Evolutionary conservation across 2,888 invertebrate genomes (phyloP), one percentile per base, ranked within the genome.

Genomic region (Sphaeridia pumilis): DNA sequence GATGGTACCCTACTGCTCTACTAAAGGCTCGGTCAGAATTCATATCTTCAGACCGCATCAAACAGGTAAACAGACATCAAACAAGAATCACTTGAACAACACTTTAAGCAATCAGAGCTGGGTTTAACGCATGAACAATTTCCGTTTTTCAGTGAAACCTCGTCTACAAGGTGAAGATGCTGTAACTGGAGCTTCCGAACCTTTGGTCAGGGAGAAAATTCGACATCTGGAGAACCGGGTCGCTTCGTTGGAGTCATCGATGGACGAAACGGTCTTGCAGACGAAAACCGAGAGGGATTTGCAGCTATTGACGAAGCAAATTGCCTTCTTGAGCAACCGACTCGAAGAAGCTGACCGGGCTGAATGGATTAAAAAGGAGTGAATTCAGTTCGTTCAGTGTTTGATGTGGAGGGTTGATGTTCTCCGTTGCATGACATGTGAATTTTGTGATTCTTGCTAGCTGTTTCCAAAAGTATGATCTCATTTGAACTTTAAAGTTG

Each of bases 41-140:
- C 52, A 56, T 44, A 54, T 64, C 1, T 58, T 44, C 49, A 55
- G 64, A 4, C 64, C 64, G 10, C 59, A 63, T 52, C 64, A 63
- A 49, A 59, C 58, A 49, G 57, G 64, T 64, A 56, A 36, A 52
- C 5, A 12, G 21, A 17, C 14, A 3, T 28, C 21, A 46, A 31
- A 31, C 14, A 31, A 31, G 31, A 10, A 12, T 41, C 7, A 20
- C 21, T 41, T 41, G 12, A 17, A 10, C n/a, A 41, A 12, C 21
- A 20, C 7, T 12, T 12, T 17, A 12, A 17, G 7, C 21, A 12
- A 12, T 10, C 10, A 12, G n/a, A 41, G 7, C 10, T 41, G n/a
- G 17, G 17, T 41, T 17, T 12, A 41, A 7, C 10, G 26, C 12
- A 46, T 4, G 17, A 46, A n/a, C 25, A 10, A 22, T 26, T 17